Evolutionary conservation across 2,797 vertebrate genomes (phyloP), one percentile per base, ranked within the genome.

Genomic region (Champsocephalus esox): DNA sequence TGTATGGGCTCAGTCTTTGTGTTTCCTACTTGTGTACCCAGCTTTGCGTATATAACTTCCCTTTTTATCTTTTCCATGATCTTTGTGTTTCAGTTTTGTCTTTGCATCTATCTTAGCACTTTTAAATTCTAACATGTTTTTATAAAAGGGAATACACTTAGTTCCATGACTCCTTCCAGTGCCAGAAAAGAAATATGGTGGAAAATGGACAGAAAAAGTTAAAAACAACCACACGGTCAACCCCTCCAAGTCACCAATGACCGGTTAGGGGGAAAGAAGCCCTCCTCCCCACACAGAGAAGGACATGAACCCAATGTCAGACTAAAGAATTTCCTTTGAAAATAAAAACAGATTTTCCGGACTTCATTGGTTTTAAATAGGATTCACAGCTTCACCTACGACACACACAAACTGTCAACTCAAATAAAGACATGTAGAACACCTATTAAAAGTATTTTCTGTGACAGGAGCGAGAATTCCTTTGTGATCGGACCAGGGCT

Each of bases 401-500:
- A 73, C 77, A 74, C 51, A 50, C 51, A 61, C 34, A 24, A 77
- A 73, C 68, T 78, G 71, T 83, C 77, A 67, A 34, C 50, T 83
- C 55, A 60, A 81, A 84, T 75, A 80, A 82, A 81, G 80, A 49
- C 62, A 82, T 32, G n/a, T 46, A 41, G 61, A 80, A 81, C 41
- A 43, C 2, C 1, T 54, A 72, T 66, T 73, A 67, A 72, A 80
- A 69, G 16, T 68, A 4, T 80, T 44, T 58, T 78, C 44, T 60
- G n/a, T 76, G 70, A 84, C 75, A 84, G 63, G 44, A 63, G 49
- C 3, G 24, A 69, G 75, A 89, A 89, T 74, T 80, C 79, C 79
- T 81, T 63, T 57, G 73, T 79, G 87, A 91, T 84, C 86, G 88
- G 84, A 76, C 75, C 57, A 86, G 76, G 77, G 74, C 84, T 93